phyloP scores from a whole-genome alignment of 92 coral and sea anemone genomes.

The Hydrozoanthus gracilis region DNA sequence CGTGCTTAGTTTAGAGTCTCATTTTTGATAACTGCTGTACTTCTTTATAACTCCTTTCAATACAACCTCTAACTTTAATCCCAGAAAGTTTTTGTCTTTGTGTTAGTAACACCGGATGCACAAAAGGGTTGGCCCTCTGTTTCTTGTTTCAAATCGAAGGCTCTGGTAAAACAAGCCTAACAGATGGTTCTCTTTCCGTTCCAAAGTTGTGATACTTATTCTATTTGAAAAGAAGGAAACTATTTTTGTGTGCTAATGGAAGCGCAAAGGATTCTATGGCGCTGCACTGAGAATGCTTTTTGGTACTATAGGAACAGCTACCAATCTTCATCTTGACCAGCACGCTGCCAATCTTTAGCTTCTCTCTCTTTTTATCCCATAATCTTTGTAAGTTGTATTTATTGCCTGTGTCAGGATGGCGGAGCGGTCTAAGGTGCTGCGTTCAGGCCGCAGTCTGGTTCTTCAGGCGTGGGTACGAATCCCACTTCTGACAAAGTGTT shows the following conservation, averaged over 20 bases:
- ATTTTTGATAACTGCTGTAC: neutral
- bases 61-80: neutral
- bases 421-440: slow-evolving; percentile 99
- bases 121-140: neutral
- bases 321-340: no score
- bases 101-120: neutral
- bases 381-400: no score
- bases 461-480: slow-evolving; percentile 99
- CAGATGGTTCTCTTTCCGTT: neutral
- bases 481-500: slow-evolving; percentile 93
- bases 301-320: neutral
- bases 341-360: no score
- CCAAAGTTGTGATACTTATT: neutral
- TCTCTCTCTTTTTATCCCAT: no score
- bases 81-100: slow-evolving; percentile 1
- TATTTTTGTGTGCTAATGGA: no score
- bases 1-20: neutral
- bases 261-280: neutral
- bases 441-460: slow-evolving; percentile 99
- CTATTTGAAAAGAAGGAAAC: neutral
- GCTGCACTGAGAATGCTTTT: neutral
- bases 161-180: neutral
- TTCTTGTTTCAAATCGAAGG: neutral
- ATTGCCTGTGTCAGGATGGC: slow-evolving; percentile 91
- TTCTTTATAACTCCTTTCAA: neutral